These are phyloP conservation scores for Drosophila tripunctata DNA, from an alignment of 2,888 invertebrate genomes.

Conservation along the genomic window DNA sequence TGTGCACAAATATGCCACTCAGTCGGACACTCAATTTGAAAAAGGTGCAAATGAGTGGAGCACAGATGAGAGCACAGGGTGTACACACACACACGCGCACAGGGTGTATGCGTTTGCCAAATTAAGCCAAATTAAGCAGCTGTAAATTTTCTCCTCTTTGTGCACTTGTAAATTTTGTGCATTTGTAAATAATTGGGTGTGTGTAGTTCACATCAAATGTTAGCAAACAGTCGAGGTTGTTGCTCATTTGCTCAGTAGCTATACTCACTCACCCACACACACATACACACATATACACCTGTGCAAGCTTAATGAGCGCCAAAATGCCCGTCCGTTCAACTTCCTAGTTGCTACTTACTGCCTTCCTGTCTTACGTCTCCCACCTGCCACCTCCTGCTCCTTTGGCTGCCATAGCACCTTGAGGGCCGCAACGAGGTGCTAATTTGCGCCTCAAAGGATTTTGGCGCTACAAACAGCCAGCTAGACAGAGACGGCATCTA, in stretches of 20 bases:
- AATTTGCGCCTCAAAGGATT: constrained; percentile 77
- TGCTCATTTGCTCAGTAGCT: constrained; percentile 71
- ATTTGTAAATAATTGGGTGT: constrained; percentile 48
- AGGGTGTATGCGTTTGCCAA: constrained; percentile 48
- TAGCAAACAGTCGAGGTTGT: constrained; percentile 57
- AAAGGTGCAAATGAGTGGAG: constrained; percentile 60
- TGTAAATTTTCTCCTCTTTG: constrained; percentile 36
- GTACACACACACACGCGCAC: no score
- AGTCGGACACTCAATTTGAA: constrained; percentile 50
- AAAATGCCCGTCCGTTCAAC: neutral
- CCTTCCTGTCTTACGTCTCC: neutral
- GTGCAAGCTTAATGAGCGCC: constrained; percentile 38
- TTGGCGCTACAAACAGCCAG: constrained; percentile 37
- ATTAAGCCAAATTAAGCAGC: constrained; percentile 54
- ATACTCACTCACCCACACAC: constrained; percentile 11
- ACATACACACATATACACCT: neutral
- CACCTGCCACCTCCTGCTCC: neutral
- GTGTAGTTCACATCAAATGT: constrained; percentile 61
- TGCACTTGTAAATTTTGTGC: constrained; percentile 49
- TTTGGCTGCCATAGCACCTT: constrained; percentile 6
- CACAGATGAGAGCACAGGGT: constrained; percentile 6
- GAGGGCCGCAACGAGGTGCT: constrained; percentile 69
- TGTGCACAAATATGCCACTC: constrained; percentile 63
- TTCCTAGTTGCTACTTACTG: neutral
- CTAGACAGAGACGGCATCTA: no score